A percentile compares a stretch with the other conserved stretches of the same genome.
These are phyloP conservation scores for Oryctes rhinoceros DNA, from an alignment of 1,140 invertebrate species.

Conservation along the genomic window DNA sequence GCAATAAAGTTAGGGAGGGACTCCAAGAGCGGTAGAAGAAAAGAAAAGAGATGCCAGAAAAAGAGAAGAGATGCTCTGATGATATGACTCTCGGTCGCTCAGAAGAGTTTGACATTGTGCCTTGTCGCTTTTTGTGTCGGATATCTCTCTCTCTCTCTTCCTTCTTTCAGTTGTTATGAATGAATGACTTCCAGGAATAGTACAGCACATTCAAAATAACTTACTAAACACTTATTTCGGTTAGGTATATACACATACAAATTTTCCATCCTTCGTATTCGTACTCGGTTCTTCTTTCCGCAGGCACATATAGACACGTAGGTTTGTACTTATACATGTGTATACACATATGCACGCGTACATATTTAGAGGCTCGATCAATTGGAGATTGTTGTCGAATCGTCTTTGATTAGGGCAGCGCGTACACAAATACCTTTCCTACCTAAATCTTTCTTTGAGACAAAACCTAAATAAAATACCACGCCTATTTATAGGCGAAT, in stretches of 20 bases:
- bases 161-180: constrained; percentile 45
- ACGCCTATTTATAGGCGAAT: no score
- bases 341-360: background rate
- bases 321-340: background rate
- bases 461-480: no score
- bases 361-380: background rate
- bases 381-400: no score
- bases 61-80: background rate
- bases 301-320: background rate
- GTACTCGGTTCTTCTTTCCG: background rate
- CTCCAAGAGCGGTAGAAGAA: background rate
- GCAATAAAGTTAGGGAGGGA: no score
- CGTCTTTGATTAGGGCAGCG: no score
- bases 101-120: background rate
- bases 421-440: no score
- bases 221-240: constrained; percentile 29
- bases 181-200: constrained; percentile 48
- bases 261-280: constrained; percentile 16
- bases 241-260: constrained; percentile 17
- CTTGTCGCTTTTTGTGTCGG: background rate
- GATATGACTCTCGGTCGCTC: background rate
- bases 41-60: background rate
- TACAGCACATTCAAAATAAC: constrained; percentile 42
- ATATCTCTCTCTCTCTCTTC: constrained; percentile 23
- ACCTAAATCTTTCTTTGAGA: no score